A percentile compares a stretch with the other conserved stretches of the same genome.
Evolutionary conservation across 2,888 invertebrate species (phyloP).

Genomic region (Pecten maximus): DNA sequence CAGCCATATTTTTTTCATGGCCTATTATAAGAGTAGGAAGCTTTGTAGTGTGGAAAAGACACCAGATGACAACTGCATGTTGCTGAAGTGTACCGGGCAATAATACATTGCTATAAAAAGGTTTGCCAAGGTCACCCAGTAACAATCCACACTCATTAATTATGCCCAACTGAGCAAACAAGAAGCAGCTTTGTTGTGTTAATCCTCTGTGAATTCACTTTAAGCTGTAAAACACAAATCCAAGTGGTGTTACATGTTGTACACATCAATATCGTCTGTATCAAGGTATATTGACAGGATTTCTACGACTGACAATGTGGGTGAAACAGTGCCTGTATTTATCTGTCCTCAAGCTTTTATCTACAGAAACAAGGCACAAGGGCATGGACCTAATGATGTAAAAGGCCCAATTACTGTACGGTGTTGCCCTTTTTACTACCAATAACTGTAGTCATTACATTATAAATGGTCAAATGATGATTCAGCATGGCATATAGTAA

Average conservation of each 20-base stretch:
- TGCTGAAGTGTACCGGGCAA: too few relatives aligned
- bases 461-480: not conserved
- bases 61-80: not conserved
- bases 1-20: not conserved
- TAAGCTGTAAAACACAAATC: not conserved
- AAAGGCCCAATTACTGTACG: not conserved
- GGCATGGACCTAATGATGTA: not conserved
- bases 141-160: not conserved
- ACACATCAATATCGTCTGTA: not conserved
- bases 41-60: not conserved
- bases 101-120: not conserved
- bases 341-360: not conserved
- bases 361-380: not conserved
- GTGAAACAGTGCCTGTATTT: not conserved
- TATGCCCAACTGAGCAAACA: not conserved
- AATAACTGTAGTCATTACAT: not conserved
- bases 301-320: not conserved
- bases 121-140: not conserved
- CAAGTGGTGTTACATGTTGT: not conserved
- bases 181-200: not conserved
- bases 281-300: not conserved
- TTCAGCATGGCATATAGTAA: not conserved
- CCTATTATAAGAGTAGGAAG: not conserved
- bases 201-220: not conserved
- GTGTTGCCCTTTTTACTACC: not conserved